Evolutionary conservation across 1,140 invertebrate species (phyloP).

Genomic region (Drosophila oshimai): DNA sequence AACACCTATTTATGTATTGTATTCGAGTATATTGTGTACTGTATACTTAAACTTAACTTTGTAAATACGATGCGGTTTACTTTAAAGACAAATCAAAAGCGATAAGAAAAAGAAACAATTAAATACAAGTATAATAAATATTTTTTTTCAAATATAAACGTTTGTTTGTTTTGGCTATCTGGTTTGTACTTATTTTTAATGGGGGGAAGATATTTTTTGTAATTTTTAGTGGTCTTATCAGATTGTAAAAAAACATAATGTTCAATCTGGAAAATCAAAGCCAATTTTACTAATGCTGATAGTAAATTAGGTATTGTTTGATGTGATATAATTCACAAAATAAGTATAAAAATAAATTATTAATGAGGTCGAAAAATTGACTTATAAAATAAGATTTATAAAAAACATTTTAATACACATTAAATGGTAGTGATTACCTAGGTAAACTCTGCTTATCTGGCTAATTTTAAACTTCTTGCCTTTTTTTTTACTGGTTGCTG

Average conservation of each 20-base stretch:
- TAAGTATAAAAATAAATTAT: too few species aligned
- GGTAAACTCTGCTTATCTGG: not conserved
- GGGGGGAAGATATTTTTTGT: not conserved
- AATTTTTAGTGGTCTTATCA: not conserved
- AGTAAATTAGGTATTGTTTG: not conserved
- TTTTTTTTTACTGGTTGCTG: not conserved
- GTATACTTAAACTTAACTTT: conserved; percentile 47
- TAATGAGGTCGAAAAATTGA: too few species aligned
- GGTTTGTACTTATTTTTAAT: not conserved
- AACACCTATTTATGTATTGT: conserved; percentile 43
- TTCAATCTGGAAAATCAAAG: not conserved
- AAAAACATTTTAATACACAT: too few species aligned
- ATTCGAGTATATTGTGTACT: conserved; percentile 46
- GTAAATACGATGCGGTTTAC: conserved; percentile 59
- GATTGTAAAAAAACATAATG: too few species aligned
- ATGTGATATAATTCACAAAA: too few species aligned
- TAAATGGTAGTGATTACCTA: too few species aligned
- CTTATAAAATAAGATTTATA: too few species aligned
- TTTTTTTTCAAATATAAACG: conserved; percentile 41
- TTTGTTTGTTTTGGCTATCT: not conserved
- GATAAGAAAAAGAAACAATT: conserved; percentile 15
- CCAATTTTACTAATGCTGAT: not conserved
- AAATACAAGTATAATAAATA: conserved; percentile 44
- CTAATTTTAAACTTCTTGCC: conserved; percentile 19
- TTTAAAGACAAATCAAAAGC: conserved; percentile 53